A percentile compares a stretch with the other conserved stretches of the same genome.
phyloP scores from a whole-genome alignment of 2,888 invertebrate genomes.

The Campoplex nolae region DNA sequence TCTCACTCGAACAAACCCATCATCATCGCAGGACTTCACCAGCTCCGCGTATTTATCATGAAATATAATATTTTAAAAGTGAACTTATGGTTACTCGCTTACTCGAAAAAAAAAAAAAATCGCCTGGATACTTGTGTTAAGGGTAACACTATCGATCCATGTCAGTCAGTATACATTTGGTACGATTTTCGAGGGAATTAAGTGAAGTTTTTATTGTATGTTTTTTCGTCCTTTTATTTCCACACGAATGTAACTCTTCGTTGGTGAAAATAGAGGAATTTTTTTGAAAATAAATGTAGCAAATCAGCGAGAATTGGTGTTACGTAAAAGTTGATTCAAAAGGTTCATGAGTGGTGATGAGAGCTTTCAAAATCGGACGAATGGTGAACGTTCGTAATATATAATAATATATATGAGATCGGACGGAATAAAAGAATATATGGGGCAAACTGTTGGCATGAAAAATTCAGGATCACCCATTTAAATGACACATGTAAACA shows the following conservation, averaged over 20 bases:
- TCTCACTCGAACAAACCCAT: constrained; percentile 51
- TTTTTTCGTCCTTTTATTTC: not conserved
- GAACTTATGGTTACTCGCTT: not conserved
- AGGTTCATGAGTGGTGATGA: constrained; percentile 25
- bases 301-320: not conserved
- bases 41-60: not conserved
- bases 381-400: not conserved
- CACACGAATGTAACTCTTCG: not conserved
- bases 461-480: constrained; percentile 67
- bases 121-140: not conserved
- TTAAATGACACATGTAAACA: constrained; percentile 68
- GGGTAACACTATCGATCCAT: not conserved
- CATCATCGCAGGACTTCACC: constrained; percentile 52
- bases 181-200: not conserved
- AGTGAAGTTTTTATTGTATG: not conserved
- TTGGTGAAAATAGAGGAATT: constrained; percentile 10
- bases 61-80: not conserved
- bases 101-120: not conserved
- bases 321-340: constrained; percentile 13
- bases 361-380: constrained; percentile 57
- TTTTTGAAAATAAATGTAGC: constrained; percentile 5
- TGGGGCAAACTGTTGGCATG: constrained; percentile 24
- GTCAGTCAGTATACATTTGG: not conserved
- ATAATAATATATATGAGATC: not conserved
- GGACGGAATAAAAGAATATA: not conserved